phyloP scores from a whole-genome alignment of 2,113 vertebrate species.

The Lampris incognitus region DNA sequence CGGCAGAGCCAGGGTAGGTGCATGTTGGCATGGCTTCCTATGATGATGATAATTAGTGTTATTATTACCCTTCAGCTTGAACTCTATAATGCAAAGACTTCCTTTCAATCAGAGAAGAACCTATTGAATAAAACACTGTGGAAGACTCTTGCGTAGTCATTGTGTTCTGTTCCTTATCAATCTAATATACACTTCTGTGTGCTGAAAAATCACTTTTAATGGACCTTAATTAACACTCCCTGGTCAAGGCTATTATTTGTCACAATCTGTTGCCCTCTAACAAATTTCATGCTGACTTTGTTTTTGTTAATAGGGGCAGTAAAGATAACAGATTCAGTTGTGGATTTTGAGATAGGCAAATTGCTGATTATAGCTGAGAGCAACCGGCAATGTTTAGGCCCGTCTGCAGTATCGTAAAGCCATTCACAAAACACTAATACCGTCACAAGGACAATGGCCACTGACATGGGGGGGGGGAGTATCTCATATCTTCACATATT shows the following conservation, averaged over 20 bases:
- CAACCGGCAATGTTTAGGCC: not conserved
- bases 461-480: no score
- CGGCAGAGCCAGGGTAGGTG: no score
- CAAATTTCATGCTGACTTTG: not conserved
- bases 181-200: not conserved
- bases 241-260: conserved; percentile 34
- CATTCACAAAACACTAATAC: no score
- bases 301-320: conserved; percentile 2
- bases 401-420: not conserved
- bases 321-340: conserved; percentile 27
- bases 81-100: no score
- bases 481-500: no score
- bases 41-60: no score
- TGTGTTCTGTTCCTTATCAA: not conserved
- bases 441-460: no score
- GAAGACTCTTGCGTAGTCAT: no score
- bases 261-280: conserved; percentile 24
- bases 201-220: not conserved
- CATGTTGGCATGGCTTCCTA: no score
- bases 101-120: no score
- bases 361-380: conserved; percentile 1
- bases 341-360: conserved; percentile 26
- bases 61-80: no score
- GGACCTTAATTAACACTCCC: conserved; percentile 8
- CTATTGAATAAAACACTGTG: no score